These are phyloP conservation scores for Pseudolycoriella hygida DNA, from an alignment of 2,888 invertebrate genomes.

Conservation along the genomic window DNA sequence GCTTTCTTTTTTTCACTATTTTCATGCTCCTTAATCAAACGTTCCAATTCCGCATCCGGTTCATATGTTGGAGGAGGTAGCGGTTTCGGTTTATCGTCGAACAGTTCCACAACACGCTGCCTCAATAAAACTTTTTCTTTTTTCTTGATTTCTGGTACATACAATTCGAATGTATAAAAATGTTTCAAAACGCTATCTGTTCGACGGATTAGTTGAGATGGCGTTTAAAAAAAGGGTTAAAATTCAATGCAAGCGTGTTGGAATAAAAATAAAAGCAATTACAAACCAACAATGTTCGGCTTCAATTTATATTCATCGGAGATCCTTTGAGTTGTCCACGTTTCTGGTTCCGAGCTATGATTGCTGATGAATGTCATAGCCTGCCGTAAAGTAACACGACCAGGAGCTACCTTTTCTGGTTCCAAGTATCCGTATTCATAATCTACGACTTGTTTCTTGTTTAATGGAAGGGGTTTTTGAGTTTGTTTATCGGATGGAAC, in stretches of 20 bases:
- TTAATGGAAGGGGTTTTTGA: slow-evolving; percentile 38
- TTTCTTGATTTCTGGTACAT: slow-evolving; percentile 31
- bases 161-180: slow-evolving; percentile 47
- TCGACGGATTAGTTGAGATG: slow-evolving; percentile 9
- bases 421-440: slow-evolving; percentile 53
- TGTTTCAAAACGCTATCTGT: slow-evolving; percentile 38
- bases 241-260: too few species aligned
- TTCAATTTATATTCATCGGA: slow-evolving; percentile 52
- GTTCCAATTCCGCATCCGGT: too few species aligned
- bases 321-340: slow-evolving; percentile 38
- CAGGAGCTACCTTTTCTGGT: slow-evolving; percentile 38
- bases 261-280: slow-evolving; percentile 12
- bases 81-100: too few species aligned
- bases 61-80: too few species aligned
- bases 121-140: neutral
- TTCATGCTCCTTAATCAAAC: too few species aligned
- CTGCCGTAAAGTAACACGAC: slow-evolving; percentile 45
- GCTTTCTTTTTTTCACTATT: neutral
- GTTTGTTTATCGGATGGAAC: slow-evolving; percentile 10
- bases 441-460: slow-evolving; percentile 31
- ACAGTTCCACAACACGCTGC: too few species aligned
- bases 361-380: slow-evolving; percentile 46
- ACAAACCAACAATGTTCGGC: slow-evolving; percentile 36
- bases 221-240: too few species aligned
- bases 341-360: slow-evolving; percentile 40